Conservation (phyloP, 1,140 invertebrate species). For the Camponotus floridanus region DNA sequence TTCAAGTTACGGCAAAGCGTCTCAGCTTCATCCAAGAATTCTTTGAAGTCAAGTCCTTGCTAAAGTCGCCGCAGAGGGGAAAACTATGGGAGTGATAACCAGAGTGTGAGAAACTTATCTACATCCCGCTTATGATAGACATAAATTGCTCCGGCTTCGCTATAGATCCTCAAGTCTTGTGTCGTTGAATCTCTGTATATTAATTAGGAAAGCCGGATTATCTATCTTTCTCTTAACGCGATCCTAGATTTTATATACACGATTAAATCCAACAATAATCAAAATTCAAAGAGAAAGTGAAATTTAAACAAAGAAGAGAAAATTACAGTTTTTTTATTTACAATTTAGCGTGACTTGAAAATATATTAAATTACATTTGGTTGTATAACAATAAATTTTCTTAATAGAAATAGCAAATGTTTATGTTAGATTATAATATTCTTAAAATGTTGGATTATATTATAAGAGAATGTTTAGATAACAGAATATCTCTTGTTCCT, state of each 20-base stretch:
- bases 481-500: too few species aligned
- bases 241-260: not conserved
- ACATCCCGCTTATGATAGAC: slow-evolving; percentile 41
- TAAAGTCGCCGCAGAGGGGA: slow-evolving; percentile 29
- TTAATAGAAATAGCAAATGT: not conserved
- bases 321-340: too few species aligned
- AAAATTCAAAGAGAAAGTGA: not conserved
- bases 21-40: not conserved
- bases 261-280: not conserved
- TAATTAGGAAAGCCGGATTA: not conserved
- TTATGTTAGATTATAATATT: not conserved
- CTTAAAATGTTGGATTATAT: not conserved
- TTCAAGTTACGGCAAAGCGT: slow-evolving; percentile 22
- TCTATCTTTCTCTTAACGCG: not conserved
- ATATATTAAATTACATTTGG: not conserved
- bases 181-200: slow-evolving; percentile 34
- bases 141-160: slow-evolving; percentile 51
- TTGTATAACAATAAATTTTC: not conserved
- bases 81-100: slow-evolving; percentile 35
- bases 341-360: too few species aligned
- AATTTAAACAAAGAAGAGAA: slow-evolving; percentile 14
- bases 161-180: not conserved
- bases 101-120: slow-evolving; percentile 44
- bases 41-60: slow-evolving; percentile 39
- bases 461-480: too few species aligned